phyloP scores from a whole-genome alignment of 2,888 invertebrate species.

The Norana najaformis region DNA sequence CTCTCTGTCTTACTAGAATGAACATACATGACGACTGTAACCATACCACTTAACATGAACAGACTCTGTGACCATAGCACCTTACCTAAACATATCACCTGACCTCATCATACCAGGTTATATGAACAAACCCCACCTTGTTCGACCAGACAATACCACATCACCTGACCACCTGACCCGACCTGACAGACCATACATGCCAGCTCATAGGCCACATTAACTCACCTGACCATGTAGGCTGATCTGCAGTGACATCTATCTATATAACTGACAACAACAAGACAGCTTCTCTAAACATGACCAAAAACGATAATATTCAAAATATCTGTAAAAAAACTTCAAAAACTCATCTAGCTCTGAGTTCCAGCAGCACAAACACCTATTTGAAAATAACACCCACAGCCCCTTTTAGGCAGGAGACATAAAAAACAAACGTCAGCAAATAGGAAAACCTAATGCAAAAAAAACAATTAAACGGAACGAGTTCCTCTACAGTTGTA shows the following conservation, averaged over 20 bases:
- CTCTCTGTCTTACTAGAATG: neutral
- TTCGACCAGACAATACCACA: neutral
- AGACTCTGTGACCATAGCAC: neutral
- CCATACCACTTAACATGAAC: neutral
- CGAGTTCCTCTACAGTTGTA: neutral
- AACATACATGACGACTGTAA: neutral
- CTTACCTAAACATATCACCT: neutral
- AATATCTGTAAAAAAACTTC: conserved; percentile 9
- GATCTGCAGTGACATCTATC: neutral
- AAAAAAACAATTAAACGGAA: neutral
- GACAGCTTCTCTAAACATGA: neutral
- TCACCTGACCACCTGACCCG: neutral
- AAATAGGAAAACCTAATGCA: neutral
- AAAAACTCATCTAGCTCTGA: conserved; percentile 3
- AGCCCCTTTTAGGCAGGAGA: neutral
- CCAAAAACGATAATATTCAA: neutral
- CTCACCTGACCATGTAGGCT: neutral
- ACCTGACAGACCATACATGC: no score
- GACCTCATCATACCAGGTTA: neutral
- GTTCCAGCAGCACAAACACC: neutral
- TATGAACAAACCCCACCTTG: neutral
- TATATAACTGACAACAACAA: neutral
- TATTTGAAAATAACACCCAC: neutral
- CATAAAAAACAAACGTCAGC: neutral
- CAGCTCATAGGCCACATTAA: no score